Base-by-base conservation (phyloP, 2,113 vertebrate genomes). In the Carollia perspicillata region DNA sequence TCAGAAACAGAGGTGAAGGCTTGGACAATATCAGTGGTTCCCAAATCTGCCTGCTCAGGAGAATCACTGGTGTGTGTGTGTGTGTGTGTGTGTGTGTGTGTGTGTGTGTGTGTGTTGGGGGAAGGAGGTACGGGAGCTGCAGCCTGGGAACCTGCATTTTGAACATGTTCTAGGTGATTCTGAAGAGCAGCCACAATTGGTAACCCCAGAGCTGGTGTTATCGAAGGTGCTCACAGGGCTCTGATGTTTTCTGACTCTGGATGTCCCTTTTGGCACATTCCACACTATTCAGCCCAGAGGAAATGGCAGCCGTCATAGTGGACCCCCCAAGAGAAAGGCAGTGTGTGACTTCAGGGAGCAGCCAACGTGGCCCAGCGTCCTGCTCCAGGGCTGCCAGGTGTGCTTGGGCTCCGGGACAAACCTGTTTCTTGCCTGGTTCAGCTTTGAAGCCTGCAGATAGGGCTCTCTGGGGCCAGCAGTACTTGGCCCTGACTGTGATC, bases 341-440 rank as follows among this genome's bases (percentile, higher is more conserved):
- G 7, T 1, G 23, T 28, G 72, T 10, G 33, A 28, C 12, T 8
- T 28, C 13, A 0, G 6, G 51, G 77, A n/a, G 8, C 40, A 51
- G 2, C 11, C 3, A 5, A 8, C 1, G 0, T 0, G 0, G 3
- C 47, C 1, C 26, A 51, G 55, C 1, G 10, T 6, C 35, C 53
- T 77, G 53, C 78, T 30, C 9, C 28, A 23, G 23, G n/a, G 2
- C 14, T 33, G 44, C 44, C 33, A 1, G 22, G 7, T 2, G 30
- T 10, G 13, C 49, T 5, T 3, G 0, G 60, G 42, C 40, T 18
- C 78, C 0, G 3, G 3, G 9, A 55, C 11, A 6, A 0, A 1
- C 28, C 51, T 20, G 9, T 6, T 81, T 85, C 55, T 26, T n/a
- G 47, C 68, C 53, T n/a, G 33, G 1, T 23, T 44, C 37, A 35